Evolutionary conservation across 2,113 vertebrate species (phyloP).

Genomic region (Zeus faber): DNA sequence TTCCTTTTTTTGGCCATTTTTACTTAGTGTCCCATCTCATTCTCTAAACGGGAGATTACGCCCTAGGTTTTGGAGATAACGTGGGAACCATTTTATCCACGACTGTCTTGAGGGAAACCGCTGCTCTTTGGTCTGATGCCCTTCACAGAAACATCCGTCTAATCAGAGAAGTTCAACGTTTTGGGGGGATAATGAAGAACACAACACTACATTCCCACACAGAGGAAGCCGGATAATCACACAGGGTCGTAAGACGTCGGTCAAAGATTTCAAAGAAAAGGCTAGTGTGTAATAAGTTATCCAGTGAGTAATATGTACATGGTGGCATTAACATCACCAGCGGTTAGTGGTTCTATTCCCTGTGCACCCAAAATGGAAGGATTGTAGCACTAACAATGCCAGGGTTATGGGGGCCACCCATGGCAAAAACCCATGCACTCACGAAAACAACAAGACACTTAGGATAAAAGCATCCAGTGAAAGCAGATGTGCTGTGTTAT

Average conservation of each 20-base stretch:
- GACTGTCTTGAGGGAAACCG: not conserved
- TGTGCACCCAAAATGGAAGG: not conserved
- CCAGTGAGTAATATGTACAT: not conserved
- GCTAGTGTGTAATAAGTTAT: not conserved
- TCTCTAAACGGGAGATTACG: too few species aligned
- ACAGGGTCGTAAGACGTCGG: too few species aligned
- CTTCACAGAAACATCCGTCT: not conserved
- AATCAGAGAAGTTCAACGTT: not conserved
- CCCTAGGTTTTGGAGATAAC: not conserved
- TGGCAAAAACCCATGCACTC: too few species aligned
- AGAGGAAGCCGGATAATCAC: not conserved
- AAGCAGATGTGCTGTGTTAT: not conserved
- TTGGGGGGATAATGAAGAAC: not conserved
- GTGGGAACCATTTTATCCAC: not conserved
- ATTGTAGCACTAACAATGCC: not conserved
- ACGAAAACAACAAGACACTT: not conserved
- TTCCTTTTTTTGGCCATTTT: too few species aligned
- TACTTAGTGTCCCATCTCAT: too few species aligned
- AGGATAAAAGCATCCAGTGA: constrained; percentile 2
- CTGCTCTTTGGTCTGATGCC: not conserved
- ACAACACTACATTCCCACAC: not conserved
- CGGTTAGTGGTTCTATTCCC: not conserved
- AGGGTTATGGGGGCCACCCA: not conserved
- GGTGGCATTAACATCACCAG: not conserved
- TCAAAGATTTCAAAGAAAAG: not conserved